Conservation (phyloP, 2,888 invertebrate genomes). For the Harpalus rubripes region DNA sequence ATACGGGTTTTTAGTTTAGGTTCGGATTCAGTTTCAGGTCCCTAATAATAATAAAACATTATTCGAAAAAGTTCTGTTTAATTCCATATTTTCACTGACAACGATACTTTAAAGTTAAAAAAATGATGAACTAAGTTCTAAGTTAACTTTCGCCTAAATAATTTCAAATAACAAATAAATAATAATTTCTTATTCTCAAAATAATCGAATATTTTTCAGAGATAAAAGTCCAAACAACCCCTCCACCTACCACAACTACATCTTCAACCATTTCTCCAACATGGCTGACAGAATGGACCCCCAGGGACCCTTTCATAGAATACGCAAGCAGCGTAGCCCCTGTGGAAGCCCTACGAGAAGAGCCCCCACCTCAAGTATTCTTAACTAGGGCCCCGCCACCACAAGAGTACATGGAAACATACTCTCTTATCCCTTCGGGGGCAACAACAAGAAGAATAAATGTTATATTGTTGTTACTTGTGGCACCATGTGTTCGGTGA, state of each 20-base stretch:
- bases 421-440: constrained; percentile 14
- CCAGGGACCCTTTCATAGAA: neutral
- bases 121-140: too few species aligned
- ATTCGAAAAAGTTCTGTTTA: too few species aligned
- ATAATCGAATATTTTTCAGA: constrained; percentile 74
- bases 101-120: too few species aligned
- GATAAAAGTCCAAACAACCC: constrained; percentile 74
- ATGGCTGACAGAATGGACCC: constrained; percentile 55
- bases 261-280: too few species aligned
- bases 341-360: constrained; percentile 60
- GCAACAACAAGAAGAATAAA: neutral
- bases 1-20: too few species aligned
- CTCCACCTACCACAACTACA: constrained; percentile 70
- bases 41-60: too few species aligned
- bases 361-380: constrained; percentile 41
- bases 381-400: constrained; percentile 49
- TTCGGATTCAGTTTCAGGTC: too few species aligned
- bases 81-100: too few species aligned
- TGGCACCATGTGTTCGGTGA: constrained; percentile 47
- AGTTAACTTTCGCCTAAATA: too few species aligned
- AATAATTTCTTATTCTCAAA: too few species aligned
- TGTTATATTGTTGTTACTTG: neutral
- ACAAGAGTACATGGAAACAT: constrained; percentile 63
- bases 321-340: constrained; percentile 32
- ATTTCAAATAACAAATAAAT: too few species aligned